phyloP scores from a whole-genome alignment of 2,888 invertebrate genomes.

The Osedax fenrisi region DNA sequence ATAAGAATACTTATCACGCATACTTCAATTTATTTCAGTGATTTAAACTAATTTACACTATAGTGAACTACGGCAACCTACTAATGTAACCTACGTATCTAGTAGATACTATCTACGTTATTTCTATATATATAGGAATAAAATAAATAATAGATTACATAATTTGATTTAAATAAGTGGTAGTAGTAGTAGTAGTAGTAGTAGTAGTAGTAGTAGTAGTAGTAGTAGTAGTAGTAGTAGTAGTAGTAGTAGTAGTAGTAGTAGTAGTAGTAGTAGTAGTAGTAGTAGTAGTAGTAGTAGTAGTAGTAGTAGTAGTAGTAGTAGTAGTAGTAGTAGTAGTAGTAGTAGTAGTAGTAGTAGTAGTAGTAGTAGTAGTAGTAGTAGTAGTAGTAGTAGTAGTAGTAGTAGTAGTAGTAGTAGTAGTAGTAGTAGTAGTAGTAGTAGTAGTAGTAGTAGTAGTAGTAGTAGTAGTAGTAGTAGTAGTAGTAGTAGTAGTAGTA shows the following conservation, averaged over 20 bases:
- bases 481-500: not conserved
- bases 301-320: constrained; percentile 2
- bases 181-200: constrained; percentile 2
- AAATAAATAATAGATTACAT: no score
- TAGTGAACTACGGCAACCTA: no score
- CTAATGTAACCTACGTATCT: no score
- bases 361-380: constrained; percentile 2
- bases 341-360: constrained; percentile 2
- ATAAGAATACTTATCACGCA: no score
- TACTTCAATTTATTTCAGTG: no score
- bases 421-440: no score
- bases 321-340: constrained; percentile 2
- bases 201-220: not conserved
- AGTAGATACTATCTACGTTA: no score
- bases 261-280: constrained; percentile 2
- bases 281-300: constrained; percentile 2
- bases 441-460: no score
- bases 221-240: constrained; percentile 2
- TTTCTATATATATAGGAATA: no score
- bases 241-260: not conserved
- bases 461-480: not conserved
- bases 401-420: not conserved
- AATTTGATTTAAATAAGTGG: no score
- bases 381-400: constrained; percentile 2
- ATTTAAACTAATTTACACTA: no score